Conservation (phyloP, 1,140 invertebrate species). For the Eriosoma lanigerum region DNA sequence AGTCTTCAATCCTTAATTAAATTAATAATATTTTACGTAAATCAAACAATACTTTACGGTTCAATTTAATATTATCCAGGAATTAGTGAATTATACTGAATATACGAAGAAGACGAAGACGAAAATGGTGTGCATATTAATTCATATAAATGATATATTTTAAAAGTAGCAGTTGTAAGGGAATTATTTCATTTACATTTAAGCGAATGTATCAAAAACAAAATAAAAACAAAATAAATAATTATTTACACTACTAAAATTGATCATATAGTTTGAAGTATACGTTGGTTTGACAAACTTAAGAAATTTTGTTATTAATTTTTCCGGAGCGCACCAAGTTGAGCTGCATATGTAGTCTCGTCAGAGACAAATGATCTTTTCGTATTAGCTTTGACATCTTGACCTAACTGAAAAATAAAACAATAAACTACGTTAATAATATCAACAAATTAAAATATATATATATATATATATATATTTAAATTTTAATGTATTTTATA, state of each 20-base stretch:
- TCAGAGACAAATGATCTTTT: conserved; percentile 28
- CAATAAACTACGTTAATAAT: not conserved
- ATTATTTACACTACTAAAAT: conserved; percentile 39
- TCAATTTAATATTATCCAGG: not conserved
- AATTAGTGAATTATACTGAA: not conserved
- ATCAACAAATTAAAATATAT: too few species aligned
- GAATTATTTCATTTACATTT: not conserved
- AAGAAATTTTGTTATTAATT: conserved; percentile 12
- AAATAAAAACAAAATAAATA: not conserved
- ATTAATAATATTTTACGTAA: not conserved
- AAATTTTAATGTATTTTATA: too few species aligned
- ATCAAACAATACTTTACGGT: not conserved
- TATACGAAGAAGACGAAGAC: not conserved
- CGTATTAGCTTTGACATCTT: conserved; percentile 27
- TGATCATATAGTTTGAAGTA: conserved; percentile 14
- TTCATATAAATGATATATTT: not conserved
- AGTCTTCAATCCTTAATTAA: conserved; percentile 34
- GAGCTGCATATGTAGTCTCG: conserved; percentile 25
- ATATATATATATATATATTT: too few species aligned
- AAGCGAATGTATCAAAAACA: conserved; percentile 24
- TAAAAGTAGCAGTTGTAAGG: not conserved
- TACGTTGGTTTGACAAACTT: not conserved
- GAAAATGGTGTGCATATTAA: not conserved
- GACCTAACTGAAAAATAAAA: conserved; percentile 9
- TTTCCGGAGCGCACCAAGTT: conserved; percentile 41